Percentiles rank a stretch among this genome's conserved stretches.
Evolutionary conservation across 2,888 invertebrate genomes (phyloP).

Genomic region (Bruchidius siliquastri): DNA sequence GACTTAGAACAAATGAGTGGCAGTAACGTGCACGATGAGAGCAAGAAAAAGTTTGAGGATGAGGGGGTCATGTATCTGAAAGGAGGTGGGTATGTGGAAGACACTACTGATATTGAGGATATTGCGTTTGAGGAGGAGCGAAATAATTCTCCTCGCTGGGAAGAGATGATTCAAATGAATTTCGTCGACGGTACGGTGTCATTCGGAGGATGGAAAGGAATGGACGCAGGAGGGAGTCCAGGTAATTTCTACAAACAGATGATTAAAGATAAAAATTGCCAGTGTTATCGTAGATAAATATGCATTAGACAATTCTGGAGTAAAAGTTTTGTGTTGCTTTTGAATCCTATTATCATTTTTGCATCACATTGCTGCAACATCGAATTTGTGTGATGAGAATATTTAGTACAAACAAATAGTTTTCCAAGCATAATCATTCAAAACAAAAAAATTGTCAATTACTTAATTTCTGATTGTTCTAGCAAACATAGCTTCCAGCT

Average conservation of each 20-base stretch:
- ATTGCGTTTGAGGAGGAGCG: conserved; percentile 29
- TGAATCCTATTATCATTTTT: too few species aligned
- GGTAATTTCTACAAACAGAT: background rate
- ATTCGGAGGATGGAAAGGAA: conserved; percentile 8
- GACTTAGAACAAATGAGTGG: conserved; percentile 46
- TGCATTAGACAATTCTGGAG: too few species aligned
- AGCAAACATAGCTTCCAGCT: too few species aligned
- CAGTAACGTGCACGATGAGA: conserved; percentile 48
- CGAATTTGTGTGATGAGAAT: too few species aligned
- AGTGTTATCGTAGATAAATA: too few species aligned
- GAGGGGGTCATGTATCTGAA: conserved; percentile 53
- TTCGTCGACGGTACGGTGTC: conserved; percentile 17
- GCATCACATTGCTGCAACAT: too few species aligned
- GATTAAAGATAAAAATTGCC: background rate
- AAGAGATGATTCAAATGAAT: conserved; percentile 8
- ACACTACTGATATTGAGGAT: conserved; percentile 54
- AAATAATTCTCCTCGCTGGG: background rate
- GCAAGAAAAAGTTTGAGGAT: conserved; percentile 45
- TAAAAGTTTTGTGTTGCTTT: too few species aligned
- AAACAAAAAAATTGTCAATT: too few species aligned
- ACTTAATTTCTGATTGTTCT: too few species aligned
- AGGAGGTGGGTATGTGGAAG: conserved; percentile 41
- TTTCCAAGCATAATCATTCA: too few species aligned
- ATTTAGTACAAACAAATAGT: too few species aligned
- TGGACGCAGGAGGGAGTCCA: background rate